Conservation (phyloP, 1,140 invertebrate genomes). For the Zaprionus nigranus region DNA sequence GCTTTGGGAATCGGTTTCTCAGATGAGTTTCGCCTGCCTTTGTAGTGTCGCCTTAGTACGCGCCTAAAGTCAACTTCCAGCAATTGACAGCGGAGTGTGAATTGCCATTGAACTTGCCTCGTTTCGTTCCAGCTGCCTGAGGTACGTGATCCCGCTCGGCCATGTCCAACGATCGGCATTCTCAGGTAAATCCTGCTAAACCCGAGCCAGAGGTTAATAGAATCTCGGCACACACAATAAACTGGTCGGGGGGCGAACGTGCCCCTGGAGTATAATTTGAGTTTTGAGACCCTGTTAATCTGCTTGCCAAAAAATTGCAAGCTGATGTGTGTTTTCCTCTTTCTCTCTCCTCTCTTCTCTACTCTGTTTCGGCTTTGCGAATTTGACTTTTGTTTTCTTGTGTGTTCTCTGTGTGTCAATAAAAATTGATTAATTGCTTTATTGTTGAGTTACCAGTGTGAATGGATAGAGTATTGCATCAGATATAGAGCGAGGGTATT, state of each 20-base stretch:
- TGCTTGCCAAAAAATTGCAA: constrained; percentile 76
- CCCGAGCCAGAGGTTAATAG: constrained; percentile 75
- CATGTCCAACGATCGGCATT: constrained; percentile 42
- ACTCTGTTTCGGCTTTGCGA: constrained; percentile 43
- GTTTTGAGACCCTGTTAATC: constrained; percentile 64
- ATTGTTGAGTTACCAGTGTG: constrained; percentile 50
- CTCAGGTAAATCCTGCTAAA: constrained; percentile 63
- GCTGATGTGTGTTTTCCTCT: constrained; percentile 34
- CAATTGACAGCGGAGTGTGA: constrained; percentile 77
- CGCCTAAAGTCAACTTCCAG: constrained; percentile 75
- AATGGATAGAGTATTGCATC: constrained; percentile 37
- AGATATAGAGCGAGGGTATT: constrained; percentile 30
- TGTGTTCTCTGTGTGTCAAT: constrained; percentile 66
- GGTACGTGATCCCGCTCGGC: constrained; percentile 57
- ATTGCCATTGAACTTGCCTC: constrained; percentile 74
- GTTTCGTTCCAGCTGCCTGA: constrained; percentile 68
- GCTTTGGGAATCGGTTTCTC: constrained; percentile 20
- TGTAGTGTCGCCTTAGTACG: constrained; percentile 44
- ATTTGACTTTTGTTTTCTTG: constrained; percentile 50
- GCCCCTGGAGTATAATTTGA: constrained; percentile 74
- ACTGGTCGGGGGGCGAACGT: constrained; percentile 57
- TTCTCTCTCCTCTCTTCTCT: neutral
- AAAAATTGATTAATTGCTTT: constrained; percentile 81
- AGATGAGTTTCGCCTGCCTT: constrained; percentile 6
- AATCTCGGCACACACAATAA: constrained; percentile 61